These are phyloP conservation scores for Diploptera punctata DNA, from an alignment of 2,888 invertebrate genomes.

Conservation along the genomic window DNA sequence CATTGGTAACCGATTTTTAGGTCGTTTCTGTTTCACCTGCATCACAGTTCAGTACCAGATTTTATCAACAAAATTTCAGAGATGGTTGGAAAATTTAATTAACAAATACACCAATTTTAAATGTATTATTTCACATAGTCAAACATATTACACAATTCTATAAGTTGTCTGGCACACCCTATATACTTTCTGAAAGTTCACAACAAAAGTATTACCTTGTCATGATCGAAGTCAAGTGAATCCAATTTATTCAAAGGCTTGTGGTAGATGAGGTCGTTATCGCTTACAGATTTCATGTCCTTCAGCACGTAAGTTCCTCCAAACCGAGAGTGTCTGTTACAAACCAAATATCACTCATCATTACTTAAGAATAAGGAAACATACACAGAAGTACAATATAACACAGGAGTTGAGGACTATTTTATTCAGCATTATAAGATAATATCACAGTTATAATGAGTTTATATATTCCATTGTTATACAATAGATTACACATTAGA, in stretches of 20 bases:
- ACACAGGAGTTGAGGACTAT: no score
- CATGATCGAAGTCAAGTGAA: slow-evolving; percentile 77
- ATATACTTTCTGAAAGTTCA: slow-evolving; percentile 13
- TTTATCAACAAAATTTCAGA: no score
- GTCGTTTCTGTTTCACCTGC: slow-evolving; percentile 67
- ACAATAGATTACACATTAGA: no score
- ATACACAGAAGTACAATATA: no score
- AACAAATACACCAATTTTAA: no score
- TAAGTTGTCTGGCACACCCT: background rate
- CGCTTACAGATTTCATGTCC: slow-evolving; percentile 91
- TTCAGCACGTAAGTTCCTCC: slow-evolving; percentile 92
- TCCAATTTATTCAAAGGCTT: slow-evolving; percentile 82
- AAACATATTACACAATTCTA: background rate
- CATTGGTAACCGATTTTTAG: slow-evolving; percentile 79
- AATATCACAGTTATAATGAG: no score
- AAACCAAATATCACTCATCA: slow-evolving; percentile 37
- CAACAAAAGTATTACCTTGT: no score
- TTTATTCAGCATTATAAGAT: no score
- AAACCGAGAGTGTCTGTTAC: slow-evolving; percentile 88
- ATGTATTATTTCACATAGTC: background rate
- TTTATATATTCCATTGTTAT: no score
- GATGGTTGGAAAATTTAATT: no score
- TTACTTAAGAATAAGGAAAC: no score
- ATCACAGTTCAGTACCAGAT: no score
- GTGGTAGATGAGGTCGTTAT: slow-evolving; percentile 87